Conservation (phyloP, 2,888 invertebrate species). For the Aspidiotus destructor region DNA sequence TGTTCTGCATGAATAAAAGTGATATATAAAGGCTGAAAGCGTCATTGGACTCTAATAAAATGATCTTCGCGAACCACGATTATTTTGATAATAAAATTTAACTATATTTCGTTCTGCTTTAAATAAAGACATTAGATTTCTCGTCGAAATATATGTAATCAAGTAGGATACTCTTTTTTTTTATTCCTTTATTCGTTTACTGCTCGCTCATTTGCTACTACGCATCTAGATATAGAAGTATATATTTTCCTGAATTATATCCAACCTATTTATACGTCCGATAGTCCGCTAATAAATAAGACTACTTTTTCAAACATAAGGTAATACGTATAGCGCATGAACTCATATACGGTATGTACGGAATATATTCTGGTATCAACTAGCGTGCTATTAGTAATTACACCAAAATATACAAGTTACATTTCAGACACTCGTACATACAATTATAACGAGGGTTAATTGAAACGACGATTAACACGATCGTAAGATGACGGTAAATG, state of each 20-base stretch:
- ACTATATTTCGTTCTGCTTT: background rate
- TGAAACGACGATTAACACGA: too few species aligned
- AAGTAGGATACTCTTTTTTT: background rate
- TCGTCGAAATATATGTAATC: slow-evolving; percentile 20
- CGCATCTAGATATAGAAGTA: slow-evolving; percentile 12
- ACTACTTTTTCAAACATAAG: background rate
- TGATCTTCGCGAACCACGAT: slow-evolving; percentile 19
- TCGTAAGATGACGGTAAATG: too few species aligned
- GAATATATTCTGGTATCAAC: too few species aligned
- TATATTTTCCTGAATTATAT: slow-evolving; percentile 10
- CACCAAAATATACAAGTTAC: too few species aligned
- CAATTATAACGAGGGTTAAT: too few species aligned
- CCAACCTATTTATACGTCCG: slow-evolving; percentile 7
- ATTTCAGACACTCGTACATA: too few species aligned
- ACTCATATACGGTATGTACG: too few species aligned
- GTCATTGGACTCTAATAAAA: slow-evolving; percentile 16
- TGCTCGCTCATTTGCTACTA: slow-evolving; percentile 20
- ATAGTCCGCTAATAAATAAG: slow-evolving; percentile 18
- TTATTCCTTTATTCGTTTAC: slow-evolving; percentile 30
- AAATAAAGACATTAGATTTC: background rate
- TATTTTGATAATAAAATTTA: slow-evolving; percentile 18
- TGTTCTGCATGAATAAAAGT: too few species aligned
- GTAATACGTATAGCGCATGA: too few species aligned
- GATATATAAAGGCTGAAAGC: background rate
- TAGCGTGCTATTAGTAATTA: too few species aligned